Percentiles rank a stretch among this genome's conserved stretches.
Evolutionary conservation across 2,113 vertebrate species (phyloP).

Genomic region (Anthoscopus minutus): DNA sequence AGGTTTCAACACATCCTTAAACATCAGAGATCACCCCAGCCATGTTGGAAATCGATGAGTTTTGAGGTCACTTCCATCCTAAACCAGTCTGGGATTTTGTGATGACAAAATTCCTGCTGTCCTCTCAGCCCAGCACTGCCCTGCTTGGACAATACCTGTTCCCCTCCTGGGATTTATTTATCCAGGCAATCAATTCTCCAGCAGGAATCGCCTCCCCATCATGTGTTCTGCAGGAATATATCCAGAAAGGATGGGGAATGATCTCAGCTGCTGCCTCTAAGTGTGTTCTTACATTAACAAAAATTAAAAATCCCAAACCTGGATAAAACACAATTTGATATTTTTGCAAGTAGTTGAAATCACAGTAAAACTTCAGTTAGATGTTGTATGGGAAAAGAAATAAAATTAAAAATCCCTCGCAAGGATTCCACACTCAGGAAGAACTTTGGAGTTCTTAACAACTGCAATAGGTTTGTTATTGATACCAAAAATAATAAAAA

Average conservation of each 20-base stretch:
- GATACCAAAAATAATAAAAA: neutral
- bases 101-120: neutral
- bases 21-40: neutral
- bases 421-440: neutral
- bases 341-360: neutral
- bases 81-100: neutral
- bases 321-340: neutral
- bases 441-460: neutral
- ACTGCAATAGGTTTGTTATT: neutral
- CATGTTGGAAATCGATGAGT: accelerated
- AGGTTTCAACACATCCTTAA: neutral
- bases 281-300: accelerated
- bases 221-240: neutral
- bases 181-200: neutral
- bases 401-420: neutral
- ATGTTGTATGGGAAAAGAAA: neutral
- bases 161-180: neutral
- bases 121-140: accelerated
- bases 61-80: neutral
- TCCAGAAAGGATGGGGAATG: accelerated
- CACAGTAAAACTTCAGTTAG: neutral
- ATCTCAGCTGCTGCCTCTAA: neutral
- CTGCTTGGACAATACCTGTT: neutral
- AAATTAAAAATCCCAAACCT: neutral
- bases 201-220: neutral